Conservation (phyloP, 37 sponge, comb jelly and placozoan genomes). For the Tethya wilhelma region DNA sequence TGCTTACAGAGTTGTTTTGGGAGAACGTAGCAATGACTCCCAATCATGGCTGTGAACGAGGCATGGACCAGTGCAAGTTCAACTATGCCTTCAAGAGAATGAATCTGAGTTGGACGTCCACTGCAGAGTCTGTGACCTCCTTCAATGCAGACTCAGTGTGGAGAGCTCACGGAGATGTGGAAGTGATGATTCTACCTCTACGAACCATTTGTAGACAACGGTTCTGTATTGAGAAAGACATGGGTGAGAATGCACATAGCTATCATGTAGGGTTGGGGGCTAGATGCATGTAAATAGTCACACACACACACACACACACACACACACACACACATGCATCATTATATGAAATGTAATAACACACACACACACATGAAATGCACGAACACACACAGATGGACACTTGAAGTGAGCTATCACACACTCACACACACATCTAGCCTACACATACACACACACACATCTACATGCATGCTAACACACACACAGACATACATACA, state of each 20-base stretch:
- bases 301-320: conserved; percentile 9
- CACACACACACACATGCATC: conserved; percentile 12
- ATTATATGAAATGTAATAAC: neutral
- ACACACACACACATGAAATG: neutral
- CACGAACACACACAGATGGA: neutral
- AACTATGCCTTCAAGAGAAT: neutral
- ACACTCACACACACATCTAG: neutral
- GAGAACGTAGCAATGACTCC: neutral
- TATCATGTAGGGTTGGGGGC: neutral
- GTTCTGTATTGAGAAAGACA: neutral
- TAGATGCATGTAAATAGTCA: neutral
- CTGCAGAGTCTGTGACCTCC: neutral
- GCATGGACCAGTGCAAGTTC: neutral
- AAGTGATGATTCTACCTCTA: neutral
- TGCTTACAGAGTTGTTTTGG: neutral
- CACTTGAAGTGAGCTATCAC: neutral
- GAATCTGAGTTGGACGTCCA: neutral
- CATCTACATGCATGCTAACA: neutral
- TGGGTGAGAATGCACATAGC: neutral
- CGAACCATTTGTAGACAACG: neutral
- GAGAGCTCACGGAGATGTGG: neutral
- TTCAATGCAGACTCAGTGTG: neutral
- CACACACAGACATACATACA: neutral
- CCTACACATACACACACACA: neutral
- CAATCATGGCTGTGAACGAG: neutral